A percentile compares a stretch with the other conserved stretches of the same genome.
Evolutionary conservation across 2,888 invertebrate species (phyloP).

Genomic region (Mythimna impura): DNA sequence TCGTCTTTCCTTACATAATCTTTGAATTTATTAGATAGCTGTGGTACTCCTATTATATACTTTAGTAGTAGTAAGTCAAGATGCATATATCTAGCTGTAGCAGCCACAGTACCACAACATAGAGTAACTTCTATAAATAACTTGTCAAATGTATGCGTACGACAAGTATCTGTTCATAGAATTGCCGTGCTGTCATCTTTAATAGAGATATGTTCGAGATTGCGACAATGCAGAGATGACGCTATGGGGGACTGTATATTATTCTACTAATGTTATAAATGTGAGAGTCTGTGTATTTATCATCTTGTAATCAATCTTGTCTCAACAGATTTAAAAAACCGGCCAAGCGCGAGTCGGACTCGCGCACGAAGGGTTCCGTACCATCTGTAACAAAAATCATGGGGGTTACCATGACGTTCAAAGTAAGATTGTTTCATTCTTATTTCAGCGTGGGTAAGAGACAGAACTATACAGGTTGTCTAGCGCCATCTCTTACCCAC

Average conservation of each 20-base stretch:
- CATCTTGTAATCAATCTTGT: not conserved
- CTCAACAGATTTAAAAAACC: too few species aligned
- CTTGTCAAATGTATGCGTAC: constrained; percentile 49
- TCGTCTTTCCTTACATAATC: not conserved
- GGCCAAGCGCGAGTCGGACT: too few species aligned
- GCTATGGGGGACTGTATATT: constrained; percentile 17
- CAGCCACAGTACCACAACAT: constrained; percentile 16
- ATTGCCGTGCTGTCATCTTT: constrained; percentile 50
- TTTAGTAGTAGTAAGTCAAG: not conserved
- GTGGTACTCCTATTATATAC: not conserved
- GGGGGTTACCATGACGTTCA: too few species aligned
- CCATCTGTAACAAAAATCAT: too few species aligned
- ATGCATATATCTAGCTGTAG: constrained; percentile 5
- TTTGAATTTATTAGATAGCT: not conserved
- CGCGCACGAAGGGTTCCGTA: too few species aligned
- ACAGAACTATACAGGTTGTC: too few species aligned
- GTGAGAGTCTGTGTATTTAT: not conserved
- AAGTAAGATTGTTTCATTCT: too few species aligned
- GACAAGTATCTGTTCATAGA: constrained; percentile 51
- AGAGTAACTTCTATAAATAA: constrained; percentile 62
- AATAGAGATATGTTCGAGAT: constrained; percentile 45
- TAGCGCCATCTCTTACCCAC: too few species aligned
- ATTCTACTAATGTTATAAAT: not conserved
- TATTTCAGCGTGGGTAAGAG: too few species aligned
- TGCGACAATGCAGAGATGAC: constrained; percentile 33